Evolutionary conservation across 2,113 vertebrate genomes (phyloP), one percentile per base, ranked within the genome.

Genomic region (Passer montanus): DNA sequence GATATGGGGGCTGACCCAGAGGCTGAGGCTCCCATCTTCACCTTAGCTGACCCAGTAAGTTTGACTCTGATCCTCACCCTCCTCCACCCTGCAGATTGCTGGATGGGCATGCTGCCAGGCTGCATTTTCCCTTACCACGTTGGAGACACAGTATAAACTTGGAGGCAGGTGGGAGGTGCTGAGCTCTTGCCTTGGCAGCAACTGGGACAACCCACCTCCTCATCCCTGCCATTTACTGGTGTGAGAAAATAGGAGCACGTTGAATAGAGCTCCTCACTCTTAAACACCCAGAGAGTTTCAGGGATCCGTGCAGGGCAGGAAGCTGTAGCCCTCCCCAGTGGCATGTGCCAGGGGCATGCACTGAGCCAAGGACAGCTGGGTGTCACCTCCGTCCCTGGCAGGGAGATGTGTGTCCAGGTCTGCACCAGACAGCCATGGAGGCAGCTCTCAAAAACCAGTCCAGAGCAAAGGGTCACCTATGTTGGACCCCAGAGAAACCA

Each of bases 301-400:
- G 63, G 46, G 37, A 74, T n/a, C 8, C 0, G 0, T 66, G 21
- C 0, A 4, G 31, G 24, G 66, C 87, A 78, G 31, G 55, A 84
- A 85, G 37, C 18, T 6, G 0, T 31, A 46, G 33, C 23, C 15
- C 8, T 63, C 17, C 20, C 13, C 1, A 0, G 3, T 27, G 31
- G 59, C 3, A 2, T 19, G 11, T 2, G 26, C 47, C 53, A n/a
- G 22, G 43, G 46, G 3, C 13, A 10, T 4, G 15, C 30, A 68
- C 6, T 1, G 7, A 78, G 55, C 33, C 64, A 64, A 64, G 27
- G 26, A 30, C 7, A 5, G 39, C 49, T 59, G 64, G 46, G 37
- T 7, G 11, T 66, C 47, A 53, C 46, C 2, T 0, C 52, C 62
- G 52, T 41, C 47, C 62, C 60, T 2, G 0, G 35, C 70, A 70